Conservation (phyloP, 1,140 invertebrate species). For the Rhyacophila brunnea region DNA sequence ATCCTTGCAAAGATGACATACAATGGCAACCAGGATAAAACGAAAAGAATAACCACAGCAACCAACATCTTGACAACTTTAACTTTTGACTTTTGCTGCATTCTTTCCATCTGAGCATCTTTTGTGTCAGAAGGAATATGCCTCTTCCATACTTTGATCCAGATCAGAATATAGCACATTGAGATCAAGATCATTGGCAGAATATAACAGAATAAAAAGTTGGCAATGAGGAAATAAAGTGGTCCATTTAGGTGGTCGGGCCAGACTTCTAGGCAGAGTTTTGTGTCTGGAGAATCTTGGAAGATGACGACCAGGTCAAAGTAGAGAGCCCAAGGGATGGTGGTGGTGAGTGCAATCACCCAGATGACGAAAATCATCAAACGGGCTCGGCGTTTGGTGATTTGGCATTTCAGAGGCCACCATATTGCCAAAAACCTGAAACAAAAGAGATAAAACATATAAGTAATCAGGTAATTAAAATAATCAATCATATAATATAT, state of each 20-base stretch:
- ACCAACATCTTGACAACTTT: slow-evolving; percentile 97
- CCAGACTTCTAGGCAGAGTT: slow-evolving; percentile 83
- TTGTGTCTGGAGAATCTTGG: slow-evolving; percentile 66
- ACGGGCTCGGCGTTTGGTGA: slow-evolving; percentile 80
- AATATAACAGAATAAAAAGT: slow-evolving; percentile 89
- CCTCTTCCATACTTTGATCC: slow-evolving; percentile 85
- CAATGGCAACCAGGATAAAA: slow-evolving; percentile 91
- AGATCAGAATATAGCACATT: slow-evolving; percentile 90
- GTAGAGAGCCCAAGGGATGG: slow-evolving; percentile 87
- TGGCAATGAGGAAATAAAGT: slow-evolving; percentile 86
- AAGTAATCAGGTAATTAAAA: no score
- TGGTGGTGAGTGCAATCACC: slow-evolving; percentile 79
- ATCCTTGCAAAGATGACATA: slow-evolving; percentile 87
- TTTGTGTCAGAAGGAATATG: slow-evolving; percentile 87
- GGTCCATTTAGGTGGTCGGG: slow-evolving; percentile 75
- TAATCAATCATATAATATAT: no score
- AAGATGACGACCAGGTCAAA: slow-evolving; percentile 80
- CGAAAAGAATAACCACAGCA: slow-evolving; percentile 91
- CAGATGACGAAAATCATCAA: slow-evolving; percentile 90
- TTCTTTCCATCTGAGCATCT: slow-evolving; percentile 86
- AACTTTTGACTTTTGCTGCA: slow-evolving; percentile 89
- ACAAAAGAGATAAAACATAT: slow-evolving; percentile 49
- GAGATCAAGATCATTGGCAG: slow-evolving; percentile 88
- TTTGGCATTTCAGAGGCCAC: slow-evolving; percentile 89
- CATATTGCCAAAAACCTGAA: slow-evolving; percentile 94